Conservation (phyloP, 2,797 vertebrate genomes). For the Austrolebias charrua region DNA sequence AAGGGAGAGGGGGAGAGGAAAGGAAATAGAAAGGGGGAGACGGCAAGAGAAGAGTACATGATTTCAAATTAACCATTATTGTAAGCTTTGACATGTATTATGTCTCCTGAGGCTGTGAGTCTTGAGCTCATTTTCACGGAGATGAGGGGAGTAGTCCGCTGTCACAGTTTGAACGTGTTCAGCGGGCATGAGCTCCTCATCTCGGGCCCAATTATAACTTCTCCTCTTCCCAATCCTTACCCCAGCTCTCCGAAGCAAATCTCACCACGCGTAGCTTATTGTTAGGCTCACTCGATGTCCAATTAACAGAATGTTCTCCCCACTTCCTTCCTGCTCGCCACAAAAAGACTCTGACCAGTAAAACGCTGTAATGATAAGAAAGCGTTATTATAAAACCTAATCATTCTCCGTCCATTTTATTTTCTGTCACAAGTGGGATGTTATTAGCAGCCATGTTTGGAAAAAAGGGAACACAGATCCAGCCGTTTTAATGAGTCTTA, state of each 20-base stretch:
- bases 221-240: slow-evolving; percentile 69
- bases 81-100: slow-evolving; percentile 74
- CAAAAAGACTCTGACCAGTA: slow-evolving; percentile 51
- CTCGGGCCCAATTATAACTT: slow-evolving; percentile 77
- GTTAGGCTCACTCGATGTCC: slow-evolving; percentile 70
- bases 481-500: background rate
- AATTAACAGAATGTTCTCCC: slow-evolving; percentile 80
- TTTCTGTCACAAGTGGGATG: slow-evolving; percentile 9
- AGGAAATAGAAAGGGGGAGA: slow-evolving; percentile 61
- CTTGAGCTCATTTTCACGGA: slow-evolving; percentile 80
- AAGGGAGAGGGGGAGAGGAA: slow-evolving; percentile 36
- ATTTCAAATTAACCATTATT: slow-evolving; percentile 74
- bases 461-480: slow-evolving; percentile 28
- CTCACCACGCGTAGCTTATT: slow-evolving; percentile 71
- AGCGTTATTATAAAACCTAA: slow-evolving; percentile 11
- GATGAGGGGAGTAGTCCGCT: slow-evolving; percentile 73
- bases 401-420: slow-evolving; percentile 16
- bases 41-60: slow-evolving; percentile 68
- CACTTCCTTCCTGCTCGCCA: slow-evolving; percentile 28
- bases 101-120: slow-evolving; percentile 62
- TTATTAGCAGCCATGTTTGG: slow-evolving; percentile 31
- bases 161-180: slow-evolving; percentile 71
- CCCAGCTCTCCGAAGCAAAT: slow-evolving; percentile 67
- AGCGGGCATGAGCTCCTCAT: slow-evolving; percentile 75
- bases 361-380: slow-evolving; percentile 42